phyloP scores from a whole-genome alignment of 1,140 invertebrate genomes.

The Schlechtendalia chinensis region DNA sequence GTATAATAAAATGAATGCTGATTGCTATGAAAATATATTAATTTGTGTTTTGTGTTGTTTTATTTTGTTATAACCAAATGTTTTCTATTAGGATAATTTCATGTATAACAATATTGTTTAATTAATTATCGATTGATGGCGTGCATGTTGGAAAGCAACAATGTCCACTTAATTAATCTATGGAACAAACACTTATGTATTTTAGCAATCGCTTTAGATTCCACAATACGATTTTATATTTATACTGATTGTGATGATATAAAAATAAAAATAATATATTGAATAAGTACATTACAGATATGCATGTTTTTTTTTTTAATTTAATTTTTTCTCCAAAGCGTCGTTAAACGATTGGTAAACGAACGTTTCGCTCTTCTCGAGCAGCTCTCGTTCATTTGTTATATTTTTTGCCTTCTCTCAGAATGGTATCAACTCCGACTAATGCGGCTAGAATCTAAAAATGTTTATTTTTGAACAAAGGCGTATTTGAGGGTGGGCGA shows the following conservation, averaged over 20 bases:
- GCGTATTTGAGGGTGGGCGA: too few species aligned
- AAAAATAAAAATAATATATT: slow-evolving; percentile 23
- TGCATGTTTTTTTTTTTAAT: background rate
- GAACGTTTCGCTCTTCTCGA: too few species aligned
- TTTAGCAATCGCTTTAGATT: slow-evolving; percentile 3
- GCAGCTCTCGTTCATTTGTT: too few species aligned
- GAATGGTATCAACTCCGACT: too few species aligned
- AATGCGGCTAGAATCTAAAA: too few species aligned
- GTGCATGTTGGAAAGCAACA: too few species aligned
- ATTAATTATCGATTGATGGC: background rate
- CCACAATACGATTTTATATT: slow-evolving; percentile 3
- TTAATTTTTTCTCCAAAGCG: background rate
- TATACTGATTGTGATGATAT: slow-evolving; percentile 16
- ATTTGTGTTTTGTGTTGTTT: background rate
- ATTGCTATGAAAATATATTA: slow-evolving; percentile 26
- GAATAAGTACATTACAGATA: background rate
- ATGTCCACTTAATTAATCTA: background rate
- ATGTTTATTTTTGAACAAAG: too few species aligned
- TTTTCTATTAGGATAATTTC: slow-evolving; percentile 17
- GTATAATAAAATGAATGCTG: slow-evolving; percentile 22
- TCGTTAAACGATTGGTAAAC: too few species aligned
- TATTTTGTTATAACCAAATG: slow-evolving; percentile 2
- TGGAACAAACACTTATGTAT: background rate
- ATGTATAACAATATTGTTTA: background rate
- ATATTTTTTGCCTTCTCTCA: too few species aligned